These are phyloP conservation scores for Chymomyza fuscimana DNA, from an alignment of 2,888 invertebrate species.

Conservation along the genomic window DNA sequence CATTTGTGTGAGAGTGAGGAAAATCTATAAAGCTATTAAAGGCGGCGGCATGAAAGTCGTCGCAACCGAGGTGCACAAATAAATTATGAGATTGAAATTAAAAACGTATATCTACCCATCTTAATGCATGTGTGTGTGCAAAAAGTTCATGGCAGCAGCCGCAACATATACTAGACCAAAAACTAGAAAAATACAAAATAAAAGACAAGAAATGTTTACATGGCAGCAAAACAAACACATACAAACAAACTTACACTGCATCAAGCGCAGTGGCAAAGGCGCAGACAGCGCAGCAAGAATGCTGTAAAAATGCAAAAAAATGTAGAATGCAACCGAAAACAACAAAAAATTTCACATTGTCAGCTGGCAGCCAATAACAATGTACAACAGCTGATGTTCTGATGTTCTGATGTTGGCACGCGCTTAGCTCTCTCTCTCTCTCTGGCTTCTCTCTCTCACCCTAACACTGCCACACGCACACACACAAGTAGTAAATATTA, in stretches of 20 bases:
- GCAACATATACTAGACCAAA: too few species aligned
- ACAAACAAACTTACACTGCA: neutral
- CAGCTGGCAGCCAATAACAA: neutral
- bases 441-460: too few species aligned
- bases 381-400: neutral
- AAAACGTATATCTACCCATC: slow-evolving; percentile 27
- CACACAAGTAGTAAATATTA: too few species aligned
- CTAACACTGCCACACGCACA: too few species aligned
- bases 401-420: neutral
- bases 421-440: too few species aligned
- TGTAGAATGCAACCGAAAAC: neutral
- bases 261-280: neutral
- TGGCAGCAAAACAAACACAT: neutral
- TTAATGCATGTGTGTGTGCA: slow-evolving; percentile 12
- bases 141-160: neutral
- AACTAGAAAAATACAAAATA: too few species aligned
- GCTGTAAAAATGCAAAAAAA: too few species aligned
- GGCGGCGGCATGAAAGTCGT: slow-evolving; percentile 44
- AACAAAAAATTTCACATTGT: neutral
- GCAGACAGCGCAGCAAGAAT: neutral
- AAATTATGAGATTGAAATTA: slow-evolving; percentile 59
- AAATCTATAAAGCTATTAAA: slow-evolving; percentile 55
- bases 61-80: slow-evolving; percentile 49
- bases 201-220: neutral
- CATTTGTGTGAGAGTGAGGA: slow-evolving; percentile 33